Base-by-base conservation (phyloP, 2,888 invertebrate species). In the Noctuana brunneofusca region DNA sequence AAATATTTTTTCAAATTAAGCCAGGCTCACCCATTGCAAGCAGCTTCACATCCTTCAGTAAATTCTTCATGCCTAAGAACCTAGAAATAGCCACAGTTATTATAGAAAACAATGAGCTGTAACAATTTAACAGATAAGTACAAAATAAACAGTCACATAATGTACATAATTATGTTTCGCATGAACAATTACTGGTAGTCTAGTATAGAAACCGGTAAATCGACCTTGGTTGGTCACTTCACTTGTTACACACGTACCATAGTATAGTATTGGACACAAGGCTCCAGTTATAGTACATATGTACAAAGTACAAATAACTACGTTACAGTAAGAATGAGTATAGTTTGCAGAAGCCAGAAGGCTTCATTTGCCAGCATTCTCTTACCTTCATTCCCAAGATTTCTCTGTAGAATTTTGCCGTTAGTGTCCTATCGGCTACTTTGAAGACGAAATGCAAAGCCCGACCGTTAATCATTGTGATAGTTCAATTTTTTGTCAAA, bases 11-110 rank as follows among this genome's bases (percentile, higher is more conserved):
- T 27, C n/a, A n/a, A 48, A 22, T 2, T 48, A 14, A n/a, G n/a
- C 18, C 11, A 30, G 5, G 32, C 78, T 76, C 89, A 98, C 98
- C 99, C 99, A 93, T 99, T 99, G 84, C 99, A 99, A 54, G 97
- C 94, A 18, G 99, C 99, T 79, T 98, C 97, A 88, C 99, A 99
- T 1, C 98, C 99, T 84, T 98, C 96, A 66, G 95, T 94, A 84
- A 99, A 99, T 87, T 99, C 99, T 87, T 99, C 99, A 90, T 99
- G 99, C 64, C 99, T 93, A 65, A 98, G 88, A 58, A 98, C 95
- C 97, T 97, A 67, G 8, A 64, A 24, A 54, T 65, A 63, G 54
- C 16, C 9, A 16, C 18, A 27, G 27, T 41, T 18, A 41, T 22
- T n/a, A 16, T 12, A 54, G 6, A 48, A 48, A 22, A 48, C 18